Percentiles rank a stretch among this genome's conserved stretches.
These are phyloP conservation scores for Cebus imitator DNA, from an alignment of 2,113 vertebrate species.

Conservation along the genomic window DNA sequence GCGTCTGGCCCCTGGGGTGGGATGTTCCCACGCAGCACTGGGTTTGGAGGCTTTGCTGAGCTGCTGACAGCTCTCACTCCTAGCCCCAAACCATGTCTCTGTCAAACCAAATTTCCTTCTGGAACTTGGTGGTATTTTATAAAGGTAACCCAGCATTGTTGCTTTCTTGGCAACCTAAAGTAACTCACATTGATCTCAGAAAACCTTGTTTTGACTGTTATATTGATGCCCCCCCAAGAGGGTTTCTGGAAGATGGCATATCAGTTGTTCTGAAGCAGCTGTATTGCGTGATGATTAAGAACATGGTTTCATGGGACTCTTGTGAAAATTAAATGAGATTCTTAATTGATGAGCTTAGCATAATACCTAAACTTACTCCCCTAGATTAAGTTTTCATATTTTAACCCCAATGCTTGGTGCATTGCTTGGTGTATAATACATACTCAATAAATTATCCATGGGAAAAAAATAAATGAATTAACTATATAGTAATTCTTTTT, in stretches of 20 bases:
- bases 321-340: neutral
- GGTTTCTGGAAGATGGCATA: neutral
- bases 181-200: neutral
- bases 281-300: neutral
- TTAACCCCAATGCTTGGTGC: neutral
- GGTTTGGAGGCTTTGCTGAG: neutral
- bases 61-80: neutral
- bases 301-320: neutral
- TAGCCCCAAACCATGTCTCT: neutral
- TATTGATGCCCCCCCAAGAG: neutral
- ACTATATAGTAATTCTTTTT: neutral
- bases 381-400: neutral
- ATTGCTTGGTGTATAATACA: neutral
- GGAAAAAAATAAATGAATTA: neutral
- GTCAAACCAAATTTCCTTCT: neutral
- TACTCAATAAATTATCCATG: neutral
- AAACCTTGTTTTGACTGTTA: neutral
- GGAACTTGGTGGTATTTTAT: neutral
- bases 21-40: accelerated
- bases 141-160: neutral
- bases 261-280: neutral
- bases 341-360: neutral
- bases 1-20: accelerated
- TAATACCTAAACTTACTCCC: neutral
- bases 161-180: neutral